Conservation (phyloP, 2,113 vertebrate genomes). For the Trinectes maculatus region DNA sequence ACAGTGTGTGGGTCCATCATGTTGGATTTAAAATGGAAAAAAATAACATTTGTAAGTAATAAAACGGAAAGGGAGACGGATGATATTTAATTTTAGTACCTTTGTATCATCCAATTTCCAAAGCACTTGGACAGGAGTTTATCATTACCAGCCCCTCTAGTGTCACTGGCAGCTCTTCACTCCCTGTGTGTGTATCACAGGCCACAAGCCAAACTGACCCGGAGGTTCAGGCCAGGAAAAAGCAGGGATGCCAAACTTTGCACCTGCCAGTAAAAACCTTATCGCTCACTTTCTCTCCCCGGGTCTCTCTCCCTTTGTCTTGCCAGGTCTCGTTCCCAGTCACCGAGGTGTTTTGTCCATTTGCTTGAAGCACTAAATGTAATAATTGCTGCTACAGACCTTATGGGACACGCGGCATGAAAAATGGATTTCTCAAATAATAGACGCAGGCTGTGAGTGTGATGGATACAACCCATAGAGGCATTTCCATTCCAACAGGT, state of each 20-base stretch:
- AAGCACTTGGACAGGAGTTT: neutral
- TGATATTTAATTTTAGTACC: neutral
- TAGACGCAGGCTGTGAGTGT: neutral
- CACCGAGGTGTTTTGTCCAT: neutral
- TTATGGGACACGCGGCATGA: neutral
- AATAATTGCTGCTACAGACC: neutral
- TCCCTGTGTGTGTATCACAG: neutral
- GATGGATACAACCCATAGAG: neutral
- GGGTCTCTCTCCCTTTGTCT: neutral
- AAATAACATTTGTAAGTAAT: neutral
- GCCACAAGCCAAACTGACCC: slow-evolving; percentile 1
- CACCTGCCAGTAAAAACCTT: slow-evolving; percentile 3
- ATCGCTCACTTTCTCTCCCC: neutral
- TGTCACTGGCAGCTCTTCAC: neutral
- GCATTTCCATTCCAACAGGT: neutral
- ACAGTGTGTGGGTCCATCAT: neutral
- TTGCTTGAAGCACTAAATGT: neutral
- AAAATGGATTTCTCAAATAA: neutral
- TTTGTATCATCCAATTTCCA: neutral
- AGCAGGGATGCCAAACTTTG: slow-evolving; percentile 14
- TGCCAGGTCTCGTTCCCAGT: neutral
- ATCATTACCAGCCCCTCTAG: neutral
- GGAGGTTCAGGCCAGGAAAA: slow-evolving; percentile 21
- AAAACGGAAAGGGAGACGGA: neutral
- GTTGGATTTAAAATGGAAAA: neutral